Base-by-base conservation (phyloP, 2,888 invertebrate genomes). In the Alitta virens region DNA sequence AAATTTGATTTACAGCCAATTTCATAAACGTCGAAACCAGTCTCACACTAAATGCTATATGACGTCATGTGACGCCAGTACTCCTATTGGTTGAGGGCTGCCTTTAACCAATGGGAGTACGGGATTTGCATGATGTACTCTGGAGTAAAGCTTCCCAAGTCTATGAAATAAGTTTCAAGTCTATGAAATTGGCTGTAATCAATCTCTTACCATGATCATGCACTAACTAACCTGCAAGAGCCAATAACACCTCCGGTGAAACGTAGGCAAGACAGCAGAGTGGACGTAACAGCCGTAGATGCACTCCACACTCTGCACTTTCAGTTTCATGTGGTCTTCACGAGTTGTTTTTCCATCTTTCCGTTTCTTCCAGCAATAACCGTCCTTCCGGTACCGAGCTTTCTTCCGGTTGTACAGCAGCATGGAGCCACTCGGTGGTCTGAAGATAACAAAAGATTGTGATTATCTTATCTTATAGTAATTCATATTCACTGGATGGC, bases 211-310 rank as follows among this genome's bases (percentile, higher is more conserved):
- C n/a, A n/a, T n/a, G n/a, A n/a, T n/a, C n/a, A n/a, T n/a, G n/a
- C n/a, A n/a, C n/a, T n/a, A n/a, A 33, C 83, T 85, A 85, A 93
- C 94, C 90, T 94, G 92, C 74, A 97, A 86, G 65, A 98, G 88
- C 95, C 96, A 97, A 85, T 98, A 99, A 84, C 96, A 96, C 79
- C 98, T 87, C 78, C 98, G 88, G 85, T 99, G 98, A 86, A 99
- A 99, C 70, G 97, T 97, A 64, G 97, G 96, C 77, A 99, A 86
- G 78, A 99, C 94, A 68, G 98, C 97, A 62, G 98, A 98, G 86
- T 98, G 98, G 69, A 97, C 97, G 85, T 99, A 99, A 82, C 97
- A 97, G 63, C 97, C 98, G 84, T 96, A 96, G 82, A 98, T 97
- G 63, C 78, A 79, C 77, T 94, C 94, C 68, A 92, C 91, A 75